phyloP scores from a whole-genome alignment of 2,113 vertebrate species.

The Pungitius pungitius region DNA sequence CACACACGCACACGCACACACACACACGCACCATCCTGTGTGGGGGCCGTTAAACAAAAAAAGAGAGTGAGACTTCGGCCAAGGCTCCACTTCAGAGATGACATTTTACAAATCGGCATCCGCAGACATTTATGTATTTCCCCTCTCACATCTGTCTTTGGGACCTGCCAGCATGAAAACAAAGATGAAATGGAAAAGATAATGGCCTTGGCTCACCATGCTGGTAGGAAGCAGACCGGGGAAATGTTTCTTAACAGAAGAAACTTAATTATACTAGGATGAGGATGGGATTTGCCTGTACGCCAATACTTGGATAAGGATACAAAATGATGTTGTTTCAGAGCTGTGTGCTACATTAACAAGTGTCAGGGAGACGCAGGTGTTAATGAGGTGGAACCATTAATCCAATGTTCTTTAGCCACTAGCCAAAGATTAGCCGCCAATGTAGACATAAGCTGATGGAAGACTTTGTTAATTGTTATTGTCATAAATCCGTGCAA shows the following conservation, averaged over 20 bases:
- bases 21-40: too few relatives aligned
- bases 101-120: constrained; percentile 84
- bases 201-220: constrained; percentile 43
- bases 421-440: constrained; percentile 42
- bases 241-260: constrained; percentile 59
- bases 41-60: too few relatives aligned
- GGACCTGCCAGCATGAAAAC: constrained; percentile 41
- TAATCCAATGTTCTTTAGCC: constrained; percentile 51
- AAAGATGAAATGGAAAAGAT: constrained; percentile 53
- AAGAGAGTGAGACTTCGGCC: constrained; percentile 75
- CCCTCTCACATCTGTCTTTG: constrained; percentile 31
- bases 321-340: constrained; percentile 35
- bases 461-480: constrained; percentile 24
- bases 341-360: constrained; percentile 47
- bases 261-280: constrained; percentile 62
- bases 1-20: background rate
- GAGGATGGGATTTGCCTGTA: constrained; percentile 57
- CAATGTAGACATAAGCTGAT: constrained; percentile 38
- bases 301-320: constrained; percentile 49
- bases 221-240: constrained; percentile 35
- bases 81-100: constrained; percentile 80
- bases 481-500: constrained; percentile 16
- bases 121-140: constrained; percentile 76
- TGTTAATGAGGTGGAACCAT: constrained; percentile 60
- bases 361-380: constrained; percentile 46